These are phyloP conservation scores for Leptopilina drosophilae DNA, from an alignment of 2,888 invertebrate genomes.

Conservation along the genomic window DNA sequence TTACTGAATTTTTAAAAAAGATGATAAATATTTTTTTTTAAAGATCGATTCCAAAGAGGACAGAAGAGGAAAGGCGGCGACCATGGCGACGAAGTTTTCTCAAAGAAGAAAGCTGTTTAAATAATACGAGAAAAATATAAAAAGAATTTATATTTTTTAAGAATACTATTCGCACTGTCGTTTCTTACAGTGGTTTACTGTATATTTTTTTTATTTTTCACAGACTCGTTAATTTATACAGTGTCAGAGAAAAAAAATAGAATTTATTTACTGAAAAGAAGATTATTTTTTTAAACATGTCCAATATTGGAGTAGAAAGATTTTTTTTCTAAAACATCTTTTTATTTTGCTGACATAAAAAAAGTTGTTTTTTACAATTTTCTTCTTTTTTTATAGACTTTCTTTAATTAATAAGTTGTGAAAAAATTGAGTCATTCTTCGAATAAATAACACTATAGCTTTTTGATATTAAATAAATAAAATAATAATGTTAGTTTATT, in stretches of 20 bases:
- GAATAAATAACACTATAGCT: background rate
- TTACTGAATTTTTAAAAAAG: background rate
- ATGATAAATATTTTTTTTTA: slow-evolving; percentile 11
- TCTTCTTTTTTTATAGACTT: too few relatives aligned
- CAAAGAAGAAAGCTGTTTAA: slow-evolving; percentile 48
- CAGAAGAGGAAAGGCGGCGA: slow-evolving; percentile 55
- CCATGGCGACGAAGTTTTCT: slow-evolving; percentile 35
- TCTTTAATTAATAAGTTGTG: background rate
- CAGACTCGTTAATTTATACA: background rate
- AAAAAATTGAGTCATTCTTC: background rate
- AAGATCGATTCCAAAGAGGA: slow-evolving; percentile 52
- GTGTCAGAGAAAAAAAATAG: too few relatives aligned
- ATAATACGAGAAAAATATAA: background rate
- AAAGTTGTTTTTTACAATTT: too few relatives aligned
- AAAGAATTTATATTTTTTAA: background rate
- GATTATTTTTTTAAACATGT: too few relatives aligned
- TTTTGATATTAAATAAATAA: background rate
- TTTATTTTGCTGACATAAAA: too few relatives aligned
- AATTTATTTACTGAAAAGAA: too few relatives aligned
- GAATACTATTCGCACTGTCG: slow-evolving; percentile 3
- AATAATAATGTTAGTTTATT: background rate
- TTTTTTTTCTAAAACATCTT: too few relatives aligned
- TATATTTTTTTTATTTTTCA: slow-evolving; percentile 49
- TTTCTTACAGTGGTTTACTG: slow-evolving; percentile 33
- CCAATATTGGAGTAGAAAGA: too few relatives aligned